Evolutionary conservation across 2,888 invertebrate species (phyloP), one percentile per base, ranked within the genome.

Genomic region (Melangyna quadrimaculata): DNA sequence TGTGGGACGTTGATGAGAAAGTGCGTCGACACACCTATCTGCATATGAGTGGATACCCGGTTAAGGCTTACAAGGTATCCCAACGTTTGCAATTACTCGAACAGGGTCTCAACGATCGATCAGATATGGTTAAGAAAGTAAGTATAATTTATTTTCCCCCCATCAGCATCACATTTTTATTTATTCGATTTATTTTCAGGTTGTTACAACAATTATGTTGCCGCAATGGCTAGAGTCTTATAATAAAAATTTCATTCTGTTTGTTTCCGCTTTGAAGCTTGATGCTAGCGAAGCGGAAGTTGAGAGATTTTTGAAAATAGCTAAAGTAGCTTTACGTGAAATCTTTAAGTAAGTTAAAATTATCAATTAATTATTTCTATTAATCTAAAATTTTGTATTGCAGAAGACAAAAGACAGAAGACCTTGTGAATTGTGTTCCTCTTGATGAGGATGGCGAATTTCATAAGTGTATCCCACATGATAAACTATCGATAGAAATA

Each of bases 201-300:
- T 92, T 87, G 93, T 95, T 0, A 90, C 91, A 37, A 92, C 91
- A 32, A 90, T 92, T 9, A 91, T 96, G 87, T 91, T 98, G 1
- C 95, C 96, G 0, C 93, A 95, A 1, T 98, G 98, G 98, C 92
- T 97, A 80, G 94, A 95, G 69, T 93, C 94, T 1, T 96, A 95
- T 89, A 93, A 95, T 61, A 94, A 95, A 2, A 95, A 96, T 88
- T 94, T 95, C 53, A 92, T 97, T 17, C 93, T 94, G 7, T 92
- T 98, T n/a, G 93, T 97, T 65, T 94, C 94, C 80, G 95, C 95
- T 3, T 93, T 98, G 27, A 95, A 97, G 88, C 93, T 96, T 51
- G 97, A 97, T 90, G 94, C 94, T 70, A 93, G 93, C 65, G 93
- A 94, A 48, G 93, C 93, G 2, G 95, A 95, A 90, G 93, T 95